A percentile compares a stretch with the other conserved stretches of the same genome.
Evolutionary conservation across 1,140 invertebrate genomes (phyloP).

Genomic region (Sycobia sp.): DNA sequence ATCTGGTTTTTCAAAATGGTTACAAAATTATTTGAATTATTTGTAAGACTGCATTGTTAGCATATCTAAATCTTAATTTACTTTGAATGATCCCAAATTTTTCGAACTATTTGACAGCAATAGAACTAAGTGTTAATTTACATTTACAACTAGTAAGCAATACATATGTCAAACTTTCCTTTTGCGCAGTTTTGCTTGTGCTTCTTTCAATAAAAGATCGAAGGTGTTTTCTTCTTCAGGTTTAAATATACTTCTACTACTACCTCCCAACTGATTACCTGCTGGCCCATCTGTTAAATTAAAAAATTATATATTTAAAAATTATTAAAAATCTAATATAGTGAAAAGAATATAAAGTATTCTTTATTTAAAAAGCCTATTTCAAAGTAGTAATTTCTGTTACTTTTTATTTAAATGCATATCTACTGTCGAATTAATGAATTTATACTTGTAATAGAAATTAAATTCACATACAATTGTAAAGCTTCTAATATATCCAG

Average conservation of each 20-base stretch:
- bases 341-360: no score
- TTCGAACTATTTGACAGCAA: slow-evolving; percentile 2
- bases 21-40: slow-evolving; percentile 6
- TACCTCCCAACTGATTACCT: slow-evolving; percentile 33
- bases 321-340: no score
- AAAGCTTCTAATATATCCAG: no score
- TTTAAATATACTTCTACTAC: slow-evolving; percentile 30
- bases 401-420: no score
- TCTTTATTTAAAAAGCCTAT: no score
- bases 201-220: slow-evolving; percentile 55
- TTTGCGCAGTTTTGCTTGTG: slow-evolving; percentile 56
- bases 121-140: slow-evolving; percentile 39
- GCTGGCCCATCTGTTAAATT: slow-evolving; percentile 48
- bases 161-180: slow-evolving; percentile 55
- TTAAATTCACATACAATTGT: no score
- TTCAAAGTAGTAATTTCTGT: no score
- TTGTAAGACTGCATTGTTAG: background rate
- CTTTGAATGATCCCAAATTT: background rate
- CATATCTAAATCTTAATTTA: slow-evolving; percentile 1
- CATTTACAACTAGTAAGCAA: slow-evolving; percentile 49
- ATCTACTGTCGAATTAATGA: no score
- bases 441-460: no score
- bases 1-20: slow-evolving; percentile 10
- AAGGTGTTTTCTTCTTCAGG: slow-evolving; percentile 51
- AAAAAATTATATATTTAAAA: slow-evolving; percentile 18